Conservation (phyloP, 2,888 invertebrate genomes). For the Syrista parreyssii region DNA sequence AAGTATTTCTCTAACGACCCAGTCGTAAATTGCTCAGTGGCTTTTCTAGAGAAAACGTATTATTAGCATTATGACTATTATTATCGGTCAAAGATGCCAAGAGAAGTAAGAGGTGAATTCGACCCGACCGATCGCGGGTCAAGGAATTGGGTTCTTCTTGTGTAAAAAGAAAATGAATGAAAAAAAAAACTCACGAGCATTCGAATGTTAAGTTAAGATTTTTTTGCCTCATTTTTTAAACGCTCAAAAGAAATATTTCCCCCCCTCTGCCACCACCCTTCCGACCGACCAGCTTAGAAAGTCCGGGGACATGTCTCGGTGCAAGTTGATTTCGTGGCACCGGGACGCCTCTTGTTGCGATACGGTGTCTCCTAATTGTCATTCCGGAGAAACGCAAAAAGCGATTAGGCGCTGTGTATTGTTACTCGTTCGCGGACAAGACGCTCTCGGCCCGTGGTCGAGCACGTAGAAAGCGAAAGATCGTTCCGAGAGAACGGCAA, state of each 20-base stretch:
- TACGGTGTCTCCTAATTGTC: neutral
- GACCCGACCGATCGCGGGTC: neutral
- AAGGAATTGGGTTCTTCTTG: neutral
- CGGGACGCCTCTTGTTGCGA: neutral
- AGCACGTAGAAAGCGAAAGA: neutral
- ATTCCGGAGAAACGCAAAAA: neutral
- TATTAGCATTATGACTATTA: neutral
- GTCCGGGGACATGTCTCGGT: neutral
- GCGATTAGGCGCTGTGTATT: neutral
- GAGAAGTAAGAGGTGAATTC: neutral
- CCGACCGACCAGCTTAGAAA: neutral
- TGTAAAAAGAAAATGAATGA: neutral
- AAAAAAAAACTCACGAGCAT: neutral
- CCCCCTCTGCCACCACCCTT: neutral
- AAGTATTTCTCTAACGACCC: neutral
- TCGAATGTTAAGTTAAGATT: neutral
- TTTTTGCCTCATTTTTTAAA: neutral
- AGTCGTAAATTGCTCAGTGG: neutral
- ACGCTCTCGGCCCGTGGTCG: neutral
- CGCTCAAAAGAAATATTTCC: neutral
- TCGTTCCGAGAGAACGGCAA: neutral
- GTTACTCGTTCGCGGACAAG: neutral
- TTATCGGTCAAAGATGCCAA: neutral
- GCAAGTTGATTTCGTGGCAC: neutral
- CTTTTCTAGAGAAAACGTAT: neutral